Conservation (phyloP, 2,888 invertebrate genomes). For the Zaprionus bogoriensis region DNA sequence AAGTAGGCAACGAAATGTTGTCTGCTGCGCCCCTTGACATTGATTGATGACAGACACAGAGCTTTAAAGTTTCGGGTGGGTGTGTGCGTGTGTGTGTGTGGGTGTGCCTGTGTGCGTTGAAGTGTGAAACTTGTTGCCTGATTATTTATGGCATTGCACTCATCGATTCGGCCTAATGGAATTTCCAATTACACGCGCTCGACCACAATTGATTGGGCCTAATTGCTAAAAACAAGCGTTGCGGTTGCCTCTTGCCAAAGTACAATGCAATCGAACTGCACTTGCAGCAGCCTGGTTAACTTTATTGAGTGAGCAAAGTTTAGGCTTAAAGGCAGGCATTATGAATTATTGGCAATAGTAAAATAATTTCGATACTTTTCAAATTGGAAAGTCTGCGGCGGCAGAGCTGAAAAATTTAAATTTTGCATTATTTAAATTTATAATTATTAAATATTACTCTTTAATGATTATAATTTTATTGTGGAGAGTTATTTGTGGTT, state of each 20-base stretch:
- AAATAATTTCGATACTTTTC: too few relatives aligned
- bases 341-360: too few relatives aligned
- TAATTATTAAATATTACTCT: too few relatives aligned
- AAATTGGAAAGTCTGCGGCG: too few relatives aligned
- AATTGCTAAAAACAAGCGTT: constrained; percentile 44
- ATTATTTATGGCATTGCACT: constrained; percentile 38
- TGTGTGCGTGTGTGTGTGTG: not conserved
- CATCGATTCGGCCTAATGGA: constrained; percentile 35
- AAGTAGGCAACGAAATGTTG: constrained; percentile 23
- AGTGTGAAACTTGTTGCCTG: constrained; percentile 35
- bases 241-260: constrained; percentile 12
- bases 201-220: constrained; percentile 33
- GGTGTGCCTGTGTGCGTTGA: constrained; percentile 4
- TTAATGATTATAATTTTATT: too few relatives aligned
- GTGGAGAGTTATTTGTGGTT: too few relatives aligned
- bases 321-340: too few relatives aligned
- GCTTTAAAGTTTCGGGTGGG: constrained; percentile 25
- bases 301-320: too few relatives aligned
- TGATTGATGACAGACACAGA: constrained; percentile 26
- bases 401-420: too few relatives aligned
- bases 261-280: not conserved
- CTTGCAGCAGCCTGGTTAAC: too few relatives aligned
- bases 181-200: constrained; percentile 45
- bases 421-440: too few relatives aligned
- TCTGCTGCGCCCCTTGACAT: constrained; percentile 24